phyloP scores from a whole-genome alignment of 1,140 invertebrate species.

The Episyrphus balteatus region DNA sequence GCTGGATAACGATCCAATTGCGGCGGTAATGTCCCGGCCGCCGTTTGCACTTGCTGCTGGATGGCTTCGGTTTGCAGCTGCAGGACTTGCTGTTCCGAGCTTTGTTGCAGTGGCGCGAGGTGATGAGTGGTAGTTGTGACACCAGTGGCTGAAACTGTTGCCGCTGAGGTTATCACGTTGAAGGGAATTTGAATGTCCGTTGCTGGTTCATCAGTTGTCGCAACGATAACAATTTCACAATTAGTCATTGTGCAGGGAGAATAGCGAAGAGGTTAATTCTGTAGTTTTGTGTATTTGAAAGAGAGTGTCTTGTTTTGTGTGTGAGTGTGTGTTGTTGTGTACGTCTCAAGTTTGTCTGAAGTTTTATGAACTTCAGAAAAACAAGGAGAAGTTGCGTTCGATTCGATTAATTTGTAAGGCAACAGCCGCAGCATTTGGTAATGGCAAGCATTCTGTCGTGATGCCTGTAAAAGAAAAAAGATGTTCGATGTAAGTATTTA shows the following conservation, averaged over 20 bases:
- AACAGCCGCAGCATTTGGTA: no score
- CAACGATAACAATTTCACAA: slow-evolving; percentile 34
- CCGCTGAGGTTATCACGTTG: slow-evolving; percentile 29
- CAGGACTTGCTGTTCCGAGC: slow-evolving; percentile 20
- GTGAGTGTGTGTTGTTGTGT: no score
- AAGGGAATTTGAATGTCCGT: slow-evolving; percentile 29
- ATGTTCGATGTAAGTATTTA: no score
- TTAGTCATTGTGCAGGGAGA: slow-evolving; percentile 26
- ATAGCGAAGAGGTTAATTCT: no score
- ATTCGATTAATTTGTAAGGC: no score
- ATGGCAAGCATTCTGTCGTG: no score
- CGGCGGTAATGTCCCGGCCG: not conserved
- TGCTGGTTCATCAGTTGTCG: slow-evolving; percentile 12
- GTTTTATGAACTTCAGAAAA: no score
- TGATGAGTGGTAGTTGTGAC: slow-evolving; percentile 13
- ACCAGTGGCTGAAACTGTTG: slow-evolving; percentile 26
- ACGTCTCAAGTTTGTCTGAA: no score
- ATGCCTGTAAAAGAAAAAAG: no score
- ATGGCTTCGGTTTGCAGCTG: slow-evolving; percentile 20
- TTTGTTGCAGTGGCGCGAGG: slow-evolving; percentile 14
- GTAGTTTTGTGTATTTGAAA: no score
- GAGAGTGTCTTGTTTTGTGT: no score
- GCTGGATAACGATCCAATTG: slow-evolving; percentile 8
- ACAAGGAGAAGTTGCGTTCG: no score
- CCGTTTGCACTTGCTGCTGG: slow-evolving; percentile 8